These are phyloP conservation scores for Laticauda laticaudata DNA, from an alignment of 2,113 vertebrate species.

Conservation along the genomic window DNA sequence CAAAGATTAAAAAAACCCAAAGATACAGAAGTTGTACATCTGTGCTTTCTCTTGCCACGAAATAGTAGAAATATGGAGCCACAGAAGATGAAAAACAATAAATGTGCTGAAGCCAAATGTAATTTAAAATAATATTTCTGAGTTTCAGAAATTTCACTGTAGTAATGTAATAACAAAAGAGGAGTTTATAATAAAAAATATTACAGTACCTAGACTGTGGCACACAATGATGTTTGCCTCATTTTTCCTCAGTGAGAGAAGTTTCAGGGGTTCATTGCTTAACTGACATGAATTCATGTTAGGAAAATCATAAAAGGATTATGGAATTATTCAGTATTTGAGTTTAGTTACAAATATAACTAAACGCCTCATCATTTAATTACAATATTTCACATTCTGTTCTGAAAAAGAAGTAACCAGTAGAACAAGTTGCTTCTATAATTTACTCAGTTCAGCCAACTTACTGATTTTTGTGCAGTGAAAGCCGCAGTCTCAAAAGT, in stretches of 20 bases:
- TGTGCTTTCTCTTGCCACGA: slow-evolving; percentile 25
- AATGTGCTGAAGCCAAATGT: not conserved
- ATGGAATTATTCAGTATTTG: not conserved
- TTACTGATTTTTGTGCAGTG: not conserved
- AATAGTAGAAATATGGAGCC: slow-evolving; percentile 47
- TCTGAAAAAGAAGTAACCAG: not conserved
- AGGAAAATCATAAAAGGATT: not conserved
- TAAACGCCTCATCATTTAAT: not conserved
- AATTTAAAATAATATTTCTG: not conserved
- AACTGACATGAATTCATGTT: not conserved
- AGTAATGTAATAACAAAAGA: not conserved
- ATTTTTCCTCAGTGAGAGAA: not conserved
- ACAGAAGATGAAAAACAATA: slow-evolving; percentile 33
- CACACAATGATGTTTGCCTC: not conserved
- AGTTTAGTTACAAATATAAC: not conserved
- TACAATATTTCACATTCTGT: not conserved
- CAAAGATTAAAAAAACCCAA: not conserved
- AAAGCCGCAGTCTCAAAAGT: not conserved
- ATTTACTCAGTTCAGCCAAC: not conserved
- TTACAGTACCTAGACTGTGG: not conserved
- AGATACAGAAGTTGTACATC: slow-evolving; percentile 40
- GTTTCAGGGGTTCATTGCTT: not conserved
- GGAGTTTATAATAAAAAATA: not conserved
- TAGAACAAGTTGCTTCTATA: not conserved
- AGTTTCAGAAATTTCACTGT: not conserved